A percentile compares a stretch with the other conserved stretches of the same genome.
Conservation (phyloP, 1,140 invertebrate genomes). For the Temnothorax longispinosus region DNA sequence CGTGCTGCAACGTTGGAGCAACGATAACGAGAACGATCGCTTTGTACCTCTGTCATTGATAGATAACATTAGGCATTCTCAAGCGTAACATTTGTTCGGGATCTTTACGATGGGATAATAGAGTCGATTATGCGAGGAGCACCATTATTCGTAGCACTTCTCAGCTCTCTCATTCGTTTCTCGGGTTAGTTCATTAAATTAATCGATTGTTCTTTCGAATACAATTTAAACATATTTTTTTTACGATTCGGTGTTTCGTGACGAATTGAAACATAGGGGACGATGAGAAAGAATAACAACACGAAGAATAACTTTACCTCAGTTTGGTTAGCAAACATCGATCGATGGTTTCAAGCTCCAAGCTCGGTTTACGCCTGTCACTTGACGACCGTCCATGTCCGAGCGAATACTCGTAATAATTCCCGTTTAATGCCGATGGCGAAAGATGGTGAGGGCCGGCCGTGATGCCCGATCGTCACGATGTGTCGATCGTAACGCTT, state of each 20-base stretch:
- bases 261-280: constrained; percentile 4
- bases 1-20: constrained; percentile 13
- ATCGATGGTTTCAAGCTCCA: constrained; percentile 47
- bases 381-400: constrained; percentile 32
- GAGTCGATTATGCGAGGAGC: constrained; percentile 19
- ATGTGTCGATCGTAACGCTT: constrained; percentile 41
- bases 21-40: constrained; percentile 32
- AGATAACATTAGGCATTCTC: constrained; percentile 36
- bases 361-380: constrained; percentile 48
- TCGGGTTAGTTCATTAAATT: constrained; percentile 9
- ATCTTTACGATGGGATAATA: constrained; percentile 35
- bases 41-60: constrained; percentile 35
- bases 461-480: constrained; percentile 16
- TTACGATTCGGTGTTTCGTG: background rate
- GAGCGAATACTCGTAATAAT: constrained; percentile 52
- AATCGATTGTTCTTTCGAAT: constrained; percentile 17
- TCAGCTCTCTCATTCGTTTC: background rate
- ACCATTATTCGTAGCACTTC: constrained; percentile 21
- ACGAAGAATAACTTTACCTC: background rate
- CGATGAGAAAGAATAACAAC: background rate
- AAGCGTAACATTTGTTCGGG: constrained; percentile 22
- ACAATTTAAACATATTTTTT: background rate
- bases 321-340: constrained; percentile 61
- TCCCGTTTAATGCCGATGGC: constrained; percentile 51
- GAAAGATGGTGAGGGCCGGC: constrained; percentile 10